Evolutionary conservation across 37 sponge, comb jelly and placozoan species (phyloP), one percentile per base, ranked within the genome.

Genomic region (Bolinopsis microptera): DNA sequence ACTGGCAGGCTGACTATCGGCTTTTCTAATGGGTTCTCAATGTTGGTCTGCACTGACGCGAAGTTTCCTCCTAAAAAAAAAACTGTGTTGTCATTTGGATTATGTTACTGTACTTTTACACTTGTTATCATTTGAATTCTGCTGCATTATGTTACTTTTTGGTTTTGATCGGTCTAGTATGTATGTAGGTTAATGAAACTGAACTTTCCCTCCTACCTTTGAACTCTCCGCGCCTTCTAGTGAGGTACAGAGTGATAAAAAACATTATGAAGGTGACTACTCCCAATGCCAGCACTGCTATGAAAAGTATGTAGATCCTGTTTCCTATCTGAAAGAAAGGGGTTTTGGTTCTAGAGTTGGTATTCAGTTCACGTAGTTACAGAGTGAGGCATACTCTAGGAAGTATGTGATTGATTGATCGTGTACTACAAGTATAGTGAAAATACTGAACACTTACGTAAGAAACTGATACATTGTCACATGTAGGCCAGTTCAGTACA

Each of bases 191-290:
- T n/a, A n/a, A n/a, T n/a, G n/a, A n/a, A n/a, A n/a, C n/a, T n/a
- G n/a, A n/a, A n/a, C n/a, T n/a, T n/a, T n/a, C n/a, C 61, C 61
- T 18, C 61, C 5, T 48, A 86, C 90, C 90, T 86, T 86, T 86
- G 48, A 86, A 86, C 61, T 41, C 24, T 0, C 0, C 36, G 24
- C 24, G 32, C 2, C 39, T 38, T 39, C 36, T 18, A 39, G 34
- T 28, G 34, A 86, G 41, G 0, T 40, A 86, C 61, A 39, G 90
- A 24, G 38, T 38, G 30, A 86, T 2, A 9, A 40, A 22, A 28
- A 86, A 34, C 24, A 39, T 0, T 24, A 40, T 3, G n/a, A 34
- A 86, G 0, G 35, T 38, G 0, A 86, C 61, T 21, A 23, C 48
- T 21, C 90, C 90, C 0, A 86, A 41, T 36, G 35, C 90, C 8